Evolutionary conservation across 2,113 vertebrate species (phyloP), one percentile per base, ranked within the genome.

Genomic region (Vidua chalybeata): DNA sequence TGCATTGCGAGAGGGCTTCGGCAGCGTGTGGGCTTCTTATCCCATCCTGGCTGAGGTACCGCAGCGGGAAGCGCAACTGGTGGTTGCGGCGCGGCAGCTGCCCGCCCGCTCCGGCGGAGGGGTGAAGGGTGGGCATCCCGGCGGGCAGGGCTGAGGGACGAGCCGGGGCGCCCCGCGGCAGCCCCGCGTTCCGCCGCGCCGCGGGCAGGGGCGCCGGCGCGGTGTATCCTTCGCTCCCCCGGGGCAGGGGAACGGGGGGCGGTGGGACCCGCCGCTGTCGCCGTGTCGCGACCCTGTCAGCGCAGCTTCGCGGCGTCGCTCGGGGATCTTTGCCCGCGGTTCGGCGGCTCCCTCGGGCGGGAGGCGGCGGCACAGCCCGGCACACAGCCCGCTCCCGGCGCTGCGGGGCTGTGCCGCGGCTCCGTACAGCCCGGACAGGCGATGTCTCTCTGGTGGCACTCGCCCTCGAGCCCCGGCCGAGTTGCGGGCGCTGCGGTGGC

Each of bases 61-160:
- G 55, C 55, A n/a, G 68, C 72, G 87, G 81, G 84, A 81, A 86
- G 85, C 69, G 94, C 96, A 96, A 96, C 96, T 77, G 94, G 96
- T 97, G 87, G 84, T 37, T 46, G 87, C 15, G 54, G 86, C 28
- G 41, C 51, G 14, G 55, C 54, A 4, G n/a, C 30, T 20, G 9
- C 26, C 24, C 68, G 81, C 71, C 14, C 49, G 14, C 55, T 52
- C 52, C 8, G 54, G 31, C 9, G 37, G 7, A 27, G 54, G 51
- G 56, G 67, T 3, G 66, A 33, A 30, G 46, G 56, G 79, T 41
- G 67, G 56, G 80, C 67, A 39, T n/a, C 14, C 41, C 6, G 59
- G 69, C 49, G 59, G 23, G 59, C 49, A 55, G n/a, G 15, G 51
- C 51, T 66, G 69, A 11, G 27, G 82, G n/a, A 6, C 8, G 28